A percentile compares a stretch with the other conserved stretches of the same genome.
These are phyloP conservation scores for Pseudonaja textilis DNA, from an alignment of 2,113 vertebrate genomes.

Conservation along the genomic window DNA sequence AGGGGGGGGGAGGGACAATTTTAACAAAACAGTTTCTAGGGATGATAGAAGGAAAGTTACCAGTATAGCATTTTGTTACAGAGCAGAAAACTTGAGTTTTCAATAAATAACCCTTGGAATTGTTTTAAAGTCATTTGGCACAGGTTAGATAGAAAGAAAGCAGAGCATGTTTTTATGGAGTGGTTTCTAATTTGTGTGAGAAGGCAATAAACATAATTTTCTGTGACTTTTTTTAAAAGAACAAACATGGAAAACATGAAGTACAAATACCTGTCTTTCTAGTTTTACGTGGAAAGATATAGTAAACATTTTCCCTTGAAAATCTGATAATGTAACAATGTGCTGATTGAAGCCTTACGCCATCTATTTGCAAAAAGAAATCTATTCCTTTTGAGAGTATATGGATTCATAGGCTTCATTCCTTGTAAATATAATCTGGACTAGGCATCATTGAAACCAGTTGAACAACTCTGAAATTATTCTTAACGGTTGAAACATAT, in stretches of 20 bases:
- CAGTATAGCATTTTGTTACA: background rate
- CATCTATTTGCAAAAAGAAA: background rate
- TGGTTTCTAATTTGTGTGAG: background rate
- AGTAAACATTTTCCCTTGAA: background rate
- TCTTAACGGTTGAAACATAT: background rate
- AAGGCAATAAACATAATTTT: background rate
- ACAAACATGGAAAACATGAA: background rate
- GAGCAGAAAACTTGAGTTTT: conserved; percentile 16
- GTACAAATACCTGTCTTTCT: background rate
- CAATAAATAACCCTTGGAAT: conserved; percentile 22
- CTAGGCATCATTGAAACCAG: background rate
- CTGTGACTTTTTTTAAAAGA: background rate
- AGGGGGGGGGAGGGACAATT: background rate
- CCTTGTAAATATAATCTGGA: background rate
- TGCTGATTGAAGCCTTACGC: background rate
- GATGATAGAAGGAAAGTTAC: background rate
- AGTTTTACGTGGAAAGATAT: background rate
- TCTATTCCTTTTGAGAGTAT: background rate
- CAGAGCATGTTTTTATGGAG: background rate
- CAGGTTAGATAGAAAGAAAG: background rate
- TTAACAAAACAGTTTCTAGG: background rate
- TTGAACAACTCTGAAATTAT: background rate
- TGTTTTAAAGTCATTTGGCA: conserved; percentile 23
- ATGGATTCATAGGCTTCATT: background rate
- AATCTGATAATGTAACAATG: background rate